Percentiles rank a stretch among this genome's conserved stretches.
phyloP scores from a whole-genome alignment of 2,113 vertebrate species.

The Strigops habroptila region DNA sequence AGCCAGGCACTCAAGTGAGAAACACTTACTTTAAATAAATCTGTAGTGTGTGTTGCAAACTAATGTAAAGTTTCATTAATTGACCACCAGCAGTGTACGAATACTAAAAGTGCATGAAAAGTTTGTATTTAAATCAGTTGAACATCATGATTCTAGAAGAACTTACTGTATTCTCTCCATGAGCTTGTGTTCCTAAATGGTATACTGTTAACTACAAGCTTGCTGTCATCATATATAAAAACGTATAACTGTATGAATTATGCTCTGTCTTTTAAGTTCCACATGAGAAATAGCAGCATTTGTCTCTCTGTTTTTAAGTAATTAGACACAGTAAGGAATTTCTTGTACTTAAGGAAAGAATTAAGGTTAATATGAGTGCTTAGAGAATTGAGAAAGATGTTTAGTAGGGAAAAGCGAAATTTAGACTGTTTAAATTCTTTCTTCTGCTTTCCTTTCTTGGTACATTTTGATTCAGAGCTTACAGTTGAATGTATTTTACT shows the following conservation, averaged over 20 bases:
- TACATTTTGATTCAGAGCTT: not conserved
- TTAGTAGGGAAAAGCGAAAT: not conserved
- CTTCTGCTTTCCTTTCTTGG: not conserved
- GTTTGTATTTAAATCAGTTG: not conserved
- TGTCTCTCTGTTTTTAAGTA: not conserved
- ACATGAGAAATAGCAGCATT: not conserved
- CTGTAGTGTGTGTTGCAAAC: conserved; percentile 56
- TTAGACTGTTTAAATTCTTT: not conserved
- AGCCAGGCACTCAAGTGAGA: conserved; percentile 93
- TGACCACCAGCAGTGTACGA: not conserved
- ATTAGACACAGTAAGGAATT: not conserved
- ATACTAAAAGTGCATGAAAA: not conserved
- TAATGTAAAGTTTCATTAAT: not conserved
- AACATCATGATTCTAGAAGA: not conserved
- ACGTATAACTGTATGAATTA: not conserved
- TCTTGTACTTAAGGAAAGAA: not conserved
- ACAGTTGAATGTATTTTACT: not conserved
- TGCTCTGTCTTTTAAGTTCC: not conserved
- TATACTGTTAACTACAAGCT: not conserved
- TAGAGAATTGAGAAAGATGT: not conserved
- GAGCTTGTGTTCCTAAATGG: not conserved
- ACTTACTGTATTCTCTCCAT: not conserved
- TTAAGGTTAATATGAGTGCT: not conserved
- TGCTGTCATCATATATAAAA: not conserved
- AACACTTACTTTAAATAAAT: conserved; percentile 69